phyloP scores from a whole-genome alignment of 2,113 vertebrate genomes.

The Hydrolagus affinis region DNA sequence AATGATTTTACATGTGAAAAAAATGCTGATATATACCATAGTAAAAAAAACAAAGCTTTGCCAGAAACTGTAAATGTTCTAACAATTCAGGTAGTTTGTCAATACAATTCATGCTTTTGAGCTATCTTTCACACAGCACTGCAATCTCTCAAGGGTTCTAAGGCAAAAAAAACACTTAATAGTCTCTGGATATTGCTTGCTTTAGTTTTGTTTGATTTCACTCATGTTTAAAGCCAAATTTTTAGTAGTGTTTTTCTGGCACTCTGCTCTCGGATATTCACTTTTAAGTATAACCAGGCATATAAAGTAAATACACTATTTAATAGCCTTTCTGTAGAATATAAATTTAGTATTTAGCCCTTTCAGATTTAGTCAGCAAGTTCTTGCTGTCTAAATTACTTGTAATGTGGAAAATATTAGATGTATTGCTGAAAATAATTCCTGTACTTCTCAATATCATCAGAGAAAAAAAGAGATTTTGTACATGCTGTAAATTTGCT shows the following conservation, averaged over 20 bases:
- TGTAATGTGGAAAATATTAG: not conserved
- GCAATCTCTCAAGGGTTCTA: not conserved
- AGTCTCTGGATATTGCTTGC: not conserved
- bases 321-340: not conserved
- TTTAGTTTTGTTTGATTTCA: constrained; percentile 3
- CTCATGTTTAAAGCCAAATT: no score
- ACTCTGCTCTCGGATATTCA: not conserved
- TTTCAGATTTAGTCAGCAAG: not conserved
- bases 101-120: constrained; percentile 5
- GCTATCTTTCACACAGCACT: no score
- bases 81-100: no score
- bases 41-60: not conserved
- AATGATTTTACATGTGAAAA: not conserved
- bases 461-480: not conserved
- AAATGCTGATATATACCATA: not conserved
- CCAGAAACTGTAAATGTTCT: not conserved
- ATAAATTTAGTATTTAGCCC: no score
- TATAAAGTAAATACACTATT: not conserved
- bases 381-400: not conserved
- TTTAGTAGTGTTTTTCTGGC: not conserved
- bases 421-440: not conserved
- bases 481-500: not conserved
- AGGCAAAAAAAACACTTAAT: no score
- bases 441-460: not conserved
- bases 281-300: not conserved